Evolutionary conservation across 2,797 vertebrate genomes (phyloP), one percentile per base, ranked within the genome.

Genomic region (Borostomias antarcticus): DNA sequence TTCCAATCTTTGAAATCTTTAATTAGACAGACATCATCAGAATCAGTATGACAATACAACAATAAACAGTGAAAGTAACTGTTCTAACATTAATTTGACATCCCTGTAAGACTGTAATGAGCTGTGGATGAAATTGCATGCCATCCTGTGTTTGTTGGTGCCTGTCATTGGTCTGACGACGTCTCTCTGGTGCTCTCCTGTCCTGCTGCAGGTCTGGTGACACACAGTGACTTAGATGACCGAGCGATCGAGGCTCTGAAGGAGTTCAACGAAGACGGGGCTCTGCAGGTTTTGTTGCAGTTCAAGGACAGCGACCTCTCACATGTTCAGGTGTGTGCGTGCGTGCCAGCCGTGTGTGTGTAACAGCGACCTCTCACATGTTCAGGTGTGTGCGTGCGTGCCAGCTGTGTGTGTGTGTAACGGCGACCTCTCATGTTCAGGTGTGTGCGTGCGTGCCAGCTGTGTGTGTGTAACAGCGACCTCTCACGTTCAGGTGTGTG

Each of bases 241-340:
- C 86, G 97, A 85, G 97, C 97, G 74, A 93, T 98, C 23, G 97
- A 98, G 89, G 97, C 96, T 81, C 90, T 98, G 91, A 98, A 97
- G 78, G 97, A 99, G 79, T 99, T 99, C 90, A 96, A 98, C 77
- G 97, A 98, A 92, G 96, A 98, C 76, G 96, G 96, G 76, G 96
- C 97, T 59, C 90, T 98, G 83, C 95, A 97, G 74, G 97, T 99
- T 67, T 93, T 99, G 87, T 90, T 95, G 10, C 97, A 99, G 88
- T 99, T 99, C 89, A 98, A 98, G 90, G 96, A 98, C 89, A 99
- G 97, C 56, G 96, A 99, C 85, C 94, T 99, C 81, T 99, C 97
- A 76, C 97, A 99, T 67, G 97, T 99, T 85, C 97, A 99, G 89
- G 97, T 98, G 89, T 90, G 89, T 35, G 2, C n/a, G 10, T 1